Evolutionary conservation across 2,888 invertebrate genomes (phyloP), one percentile per base, ranked within the genome.

Genomic region (Pollenia angustigena): DNA sequence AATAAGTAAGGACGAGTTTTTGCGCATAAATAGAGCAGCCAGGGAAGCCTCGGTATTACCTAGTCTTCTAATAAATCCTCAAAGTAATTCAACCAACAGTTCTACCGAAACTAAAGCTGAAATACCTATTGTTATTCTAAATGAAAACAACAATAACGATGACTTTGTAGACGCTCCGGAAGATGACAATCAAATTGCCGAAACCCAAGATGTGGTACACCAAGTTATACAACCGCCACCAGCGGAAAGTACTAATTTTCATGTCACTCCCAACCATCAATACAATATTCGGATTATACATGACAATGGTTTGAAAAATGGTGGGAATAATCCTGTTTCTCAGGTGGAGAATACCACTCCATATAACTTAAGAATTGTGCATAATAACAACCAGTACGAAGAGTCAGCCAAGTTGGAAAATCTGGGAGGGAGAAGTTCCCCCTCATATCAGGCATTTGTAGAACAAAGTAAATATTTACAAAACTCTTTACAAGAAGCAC

Each of bases 1-100:
- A 11, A 95, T 96, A 84, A 94, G 95, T 0, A 95, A 95, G 85
- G 95, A 95, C 89, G 96, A 96, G 91, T 94, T 96, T 10, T 89
- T 95, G 11, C 94, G 94, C 90, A 96, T 96, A 0, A 96, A 96
- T 90, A 92, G 92, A n/a, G 94, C 94, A 1, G 92, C 93, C 8
- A 92, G 92, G 54, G 89, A 89, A 54, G 89, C 91, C 1, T 91
- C 92, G 0, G 92, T 90, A 16, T 85, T 91, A 76, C 91, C 92
- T 12, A 91, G 91, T 48, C 69, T 92, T 32, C 85, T 92, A 8
- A 16, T 92, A 16, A 89, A 89, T 10, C 90, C 90, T 4, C 62
- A 71, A 10, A 68, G 32, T 7, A 76, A 85, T n/a, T 9, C 4
- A 1, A 52, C 62, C 10, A 48, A 46, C 4, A 81, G 50, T 54